Percentiles rank a stretch among this genome's conserved stretches.
These are phyloP conservation scores for Escarpia spicata DNA, from an alignment of 2,888 invertebrate species.

Conservation along the genomic window DNA sequence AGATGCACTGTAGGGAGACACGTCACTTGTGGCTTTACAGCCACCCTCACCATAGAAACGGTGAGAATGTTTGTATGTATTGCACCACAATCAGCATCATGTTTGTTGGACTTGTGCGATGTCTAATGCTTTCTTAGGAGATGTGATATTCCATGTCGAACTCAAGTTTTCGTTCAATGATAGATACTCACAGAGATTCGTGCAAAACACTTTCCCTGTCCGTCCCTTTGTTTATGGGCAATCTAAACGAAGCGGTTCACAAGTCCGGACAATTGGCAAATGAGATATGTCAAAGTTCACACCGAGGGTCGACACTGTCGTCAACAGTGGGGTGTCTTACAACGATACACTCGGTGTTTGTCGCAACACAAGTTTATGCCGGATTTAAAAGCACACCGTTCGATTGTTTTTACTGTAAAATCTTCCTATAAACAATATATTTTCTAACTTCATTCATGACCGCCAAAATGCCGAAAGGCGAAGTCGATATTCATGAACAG, in stretches of 20 bases:
- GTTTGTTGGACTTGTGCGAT: background rate
- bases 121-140: background rate
- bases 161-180: background rate
- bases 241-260: background rate
- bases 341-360: background rate
- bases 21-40: too few species aligned
- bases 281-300: background rate
- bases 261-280: background rate
- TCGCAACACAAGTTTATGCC: background rate
- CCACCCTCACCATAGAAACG: too few species aligned
- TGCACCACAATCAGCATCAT: background rate
- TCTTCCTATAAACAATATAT: too few species aligned
- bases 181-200: background rate
- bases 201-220: constrained; percentile 7
- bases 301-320: background rate
- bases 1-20: too few species aligned
- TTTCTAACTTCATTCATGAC: too few species aligned
- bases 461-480: too few species aligned
- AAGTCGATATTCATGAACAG: too few species aligned
- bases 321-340: background rate
- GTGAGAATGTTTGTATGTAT: too few species aligned
- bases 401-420: background rate
- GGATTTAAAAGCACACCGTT: background rate
- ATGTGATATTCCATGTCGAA: background rate
- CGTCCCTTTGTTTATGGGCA: background rate